phyloP scores from a whole-genome alignment of 1,140 invertebrate genomes.

The Globodera ellingtonae region DNA sequence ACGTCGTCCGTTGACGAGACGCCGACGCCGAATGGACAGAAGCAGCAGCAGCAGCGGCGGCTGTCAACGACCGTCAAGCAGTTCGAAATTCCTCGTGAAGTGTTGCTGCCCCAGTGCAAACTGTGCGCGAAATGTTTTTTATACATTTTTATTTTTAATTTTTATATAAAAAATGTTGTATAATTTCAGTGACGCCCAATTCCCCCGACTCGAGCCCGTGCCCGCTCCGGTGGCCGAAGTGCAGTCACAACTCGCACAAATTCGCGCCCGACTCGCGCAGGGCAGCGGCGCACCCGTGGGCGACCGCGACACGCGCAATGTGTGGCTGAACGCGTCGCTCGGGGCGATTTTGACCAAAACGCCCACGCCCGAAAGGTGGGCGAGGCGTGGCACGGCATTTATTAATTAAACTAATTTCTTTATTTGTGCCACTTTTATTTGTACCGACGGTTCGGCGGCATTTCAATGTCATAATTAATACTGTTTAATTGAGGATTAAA shows the following conservation, averaged over 20 bases:
- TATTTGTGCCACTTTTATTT: no score
- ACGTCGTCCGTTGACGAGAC: not conserved
- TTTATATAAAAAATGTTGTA: no score
- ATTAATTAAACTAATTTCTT: no score
- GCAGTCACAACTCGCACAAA: slow-evolving; percentile 68
- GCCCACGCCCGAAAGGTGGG: slow-evolving; percentile 45
- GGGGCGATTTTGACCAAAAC: slow-evolving; percentile 44
- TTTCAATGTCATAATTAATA: no score
- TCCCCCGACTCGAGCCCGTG: slow-evolving; percentile 75
- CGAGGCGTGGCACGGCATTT: slow-evolving; percentile 4
- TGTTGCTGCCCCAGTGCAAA: slow-evolving; percentile 71
- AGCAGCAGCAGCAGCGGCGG: not conserved
- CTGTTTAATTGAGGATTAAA: no score
- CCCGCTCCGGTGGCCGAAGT: slow-evolving; percentile 72
- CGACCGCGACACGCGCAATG: slow-evolving; percentile 51
- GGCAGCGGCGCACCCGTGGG: slow-evolving; percentile 63
- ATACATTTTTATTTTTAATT: not conserved
- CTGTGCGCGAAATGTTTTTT: slow-evolving; percentile 71
- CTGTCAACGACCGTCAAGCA: slow-evolving; percentile 38
- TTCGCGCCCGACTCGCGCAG: slow-evolving; percentile 36
- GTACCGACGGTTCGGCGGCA: no score
- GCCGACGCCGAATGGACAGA: not conserved
- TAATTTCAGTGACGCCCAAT: slow-evolving; percentile 76
- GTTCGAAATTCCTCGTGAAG: slow-evolving; percentile 57
- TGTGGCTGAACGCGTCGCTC: slow-evolving; percentile 54